Percentiles rank a stretch among this genome's conserved stretches.
Evolutionary conservation across 2,888 invertebrate species (phyloP).

Genomic region (Rhogogaster chlorosoma): DNA sequence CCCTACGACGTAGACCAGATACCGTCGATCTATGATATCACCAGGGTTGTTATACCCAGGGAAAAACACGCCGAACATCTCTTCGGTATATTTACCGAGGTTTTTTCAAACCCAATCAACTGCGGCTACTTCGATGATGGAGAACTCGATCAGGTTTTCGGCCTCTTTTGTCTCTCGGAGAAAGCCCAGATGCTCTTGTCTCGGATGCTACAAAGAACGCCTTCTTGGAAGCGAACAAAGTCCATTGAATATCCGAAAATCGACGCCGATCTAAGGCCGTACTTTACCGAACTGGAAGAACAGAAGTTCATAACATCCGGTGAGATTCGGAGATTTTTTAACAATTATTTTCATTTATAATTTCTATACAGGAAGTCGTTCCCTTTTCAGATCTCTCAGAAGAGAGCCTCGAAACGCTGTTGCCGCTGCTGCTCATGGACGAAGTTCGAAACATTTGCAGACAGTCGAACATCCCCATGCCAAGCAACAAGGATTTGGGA

Average conservation of each 20-base stretch:
- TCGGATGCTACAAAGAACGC: slow-evolving; percentile 68
- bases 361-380: background rate
- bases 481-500: slow-evolving; percentile 60
- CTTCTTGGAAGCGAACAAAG: slow-evolving; percentile 64
- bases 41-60: slow-evolving; percentile 60
- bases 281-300: slow-evolving; percentile 62
- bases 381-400: slow-evolving; percentile 59
- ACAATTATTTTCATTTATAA: background rate
- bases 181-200: slow-evolving; percentile 68
- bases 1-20: background rate
- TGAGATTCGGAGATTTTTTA: slow-evolving; percentile 18
- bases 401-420: slow-evolving; percentile 57
- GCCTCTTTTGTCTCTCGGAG: slow-evolving; percentile 62
- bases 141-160: slow-evolving; percentile 68
- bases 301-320: slow-evolving; percentile 55
- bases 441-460: slow-evolving; percentile 66
- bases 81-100: slow-evolving; percentile 62
- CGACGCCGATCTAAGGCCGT: slow-evolving; percentile 58
- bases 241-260: slow-evolving; percentile 64
- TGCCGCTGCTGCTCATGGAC: slow-evolving; percentile 65
- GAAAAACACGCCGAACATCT: slow-evolving; percentile 65
- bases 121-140: slow-evolving; percentile 70
- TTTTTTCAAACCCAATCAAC: slow-evolving; percentile 68
- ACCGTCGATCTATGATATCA: slow-evolving; percentile 59
- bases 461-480: slow-evolving; percentile 62